Percentiles rank a stretch among this genome's conserved stretches.
phyloP scores from a whole-genome alignment of 1,140 invertebrate genomes.

The Rhopalosiphum padi region DNA sequence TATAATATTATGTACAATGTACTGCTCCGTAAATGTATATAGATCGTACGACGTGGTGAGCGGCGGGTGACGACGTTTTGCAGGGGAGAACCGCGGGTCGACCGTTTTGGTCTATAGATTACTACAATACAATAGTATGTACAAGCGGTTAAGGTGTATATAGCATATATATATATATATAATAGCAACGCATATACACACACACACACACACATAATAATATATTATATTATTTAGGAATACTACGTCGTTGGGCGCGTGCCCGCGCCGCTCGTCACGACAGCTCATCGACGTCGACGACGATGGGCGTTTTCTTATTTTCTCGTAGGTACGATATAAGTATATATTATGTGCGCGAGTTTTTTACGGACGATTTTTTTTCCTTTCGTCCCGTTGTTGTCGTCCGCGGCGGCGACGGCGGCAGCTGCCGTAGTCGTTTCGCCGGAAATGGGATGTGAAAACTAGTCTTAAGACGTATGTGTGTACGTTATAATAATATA shows the following conservation, averaged over 20 bases:
- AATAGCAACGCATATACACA: no score
- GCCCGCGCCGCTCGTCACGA: background rate
- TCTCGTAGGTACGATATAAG: background rate
- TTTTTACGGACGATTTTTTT: constrained; percentile 33
- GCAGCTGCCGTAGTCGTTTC: background rate
- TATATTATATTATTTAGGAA: background rate
- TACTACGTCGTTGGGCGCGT: constrained; percentile 13
- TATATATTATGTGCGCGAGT: background rate
- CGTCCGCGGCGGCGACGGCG: background rate
- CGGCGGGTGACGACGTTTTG: background rate
- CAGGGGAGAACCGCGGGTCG: background rate
- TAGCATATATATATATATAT: background rate
- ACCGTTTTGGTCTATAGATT: background rate
- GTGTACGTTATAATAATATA: background rate
- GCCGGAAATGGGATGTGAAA: constrained; percentile 52
- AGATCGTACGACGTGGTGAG: background rate
- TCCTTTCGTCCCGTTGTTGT: background rate
- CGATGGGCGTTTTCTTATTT: constrained; percentile 43
- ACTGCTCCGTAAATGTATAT: background rate
- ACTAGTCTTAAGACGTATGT: constrained; percentile 43
- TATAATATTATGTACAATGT: background rate
- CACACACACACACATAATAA: background rate
- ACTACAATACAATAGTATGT: background rate
- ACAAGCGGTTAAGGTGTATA: background rate
- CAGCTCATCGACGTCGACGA: constrained; percentile 12